Evolutionary conservation across 64 coral and sea anemone species (phyloP).

Genomic region (Stylophora pistillata): DNA sequence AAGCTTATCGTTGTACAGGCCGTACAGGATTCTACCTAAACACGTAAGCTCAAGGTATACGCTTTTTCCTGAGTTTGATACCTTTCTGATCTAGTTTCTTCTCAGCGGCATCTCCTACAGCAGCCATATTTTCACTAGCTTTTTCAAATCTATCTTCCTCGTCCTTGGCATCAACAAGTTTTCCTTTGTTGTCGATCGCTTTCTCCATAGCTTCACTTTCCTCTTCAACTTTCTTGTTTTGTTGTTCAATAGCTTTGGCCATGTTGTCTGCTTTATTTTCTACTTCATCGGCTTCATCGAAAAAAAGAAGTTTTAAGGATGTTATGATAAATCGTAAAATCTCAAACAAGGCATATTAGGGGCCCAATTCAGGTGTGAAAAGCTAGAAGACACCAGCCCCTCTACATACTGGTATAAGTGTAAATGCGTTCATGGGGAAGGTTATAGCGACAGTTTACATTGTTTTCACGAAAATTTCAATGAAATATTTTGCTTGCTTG

Average conservation of each 20-base stretch:
- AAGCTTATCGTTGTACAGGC: too few species aligned
- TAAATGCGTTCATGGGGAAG: too few species aligned
- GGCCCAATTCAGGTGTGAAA: too few species aligned
- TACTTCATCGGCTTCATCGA: slow-evolving; percentile 41
- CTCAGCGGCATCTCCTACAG: slow-evolving; percentile 30
- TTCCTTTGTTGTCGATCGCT: slow-evolving; percentile 52
- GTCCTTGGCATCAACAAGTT: slow-evolving; percentile 36
- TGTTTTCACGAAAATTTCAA: too few species aligned
- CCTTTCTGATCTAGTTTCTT: slow-evolving; percentile 23
- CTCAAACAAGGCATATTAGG: too few species aligned
- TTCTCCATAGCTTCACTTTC: slow-evolving; percentile 58
- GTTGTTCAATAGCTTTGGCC: slow-evolving; percentile 41
- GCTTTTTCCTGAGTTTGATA: background rate
- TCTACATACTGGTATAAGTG: too few species aligned
- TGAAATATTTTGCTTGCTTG: too few species aligned
- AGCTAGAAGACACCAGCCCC: too few species aligned
- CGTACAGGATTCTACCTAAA: too few species aligned
- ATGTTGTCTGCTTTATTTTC: slow-evolving; percentile 48
- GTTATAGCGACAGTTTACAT: too few species aligned
- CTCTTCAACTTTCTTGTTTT: slow-evolving; percentile 60
- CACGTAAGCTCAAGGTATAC: too few species aligned
- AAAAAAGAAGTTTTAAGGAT: background rate
- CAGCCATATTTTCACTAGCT: slow-evolving; percentile 47
- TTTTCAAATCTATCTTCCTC: slow-evolving; percentile 65
- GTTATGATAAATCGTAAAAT: too few species aligned